These are phyloP conservation scores for Drosophila pseudotakahashii DNA, from an alignment of 2,888 invertebrate species.

Conservation along the genomic window DNA sequence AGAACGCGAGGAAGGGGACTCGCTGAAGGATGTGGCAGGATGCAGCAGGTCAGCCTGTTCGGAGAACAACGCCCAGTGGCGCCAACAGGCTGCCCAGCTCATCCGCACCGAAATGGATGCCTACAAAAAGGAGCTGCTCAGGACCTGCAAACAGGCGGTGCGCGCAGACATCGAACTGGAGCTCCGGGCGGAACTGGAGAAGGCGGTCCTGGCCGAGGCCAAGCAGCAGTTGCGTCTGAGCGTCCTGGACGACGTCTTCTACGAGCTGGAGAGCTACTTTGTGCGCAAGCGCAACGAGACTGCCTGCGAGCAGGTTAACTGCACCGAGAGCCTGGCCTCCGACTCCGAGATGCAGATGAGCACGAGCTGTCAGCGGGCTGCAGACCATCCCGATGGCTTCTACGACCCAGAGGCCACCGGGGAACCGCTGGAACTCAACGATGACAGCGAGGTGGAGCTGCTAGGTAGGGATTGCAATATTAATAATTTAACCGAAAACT, in stretches of 20 bases:
- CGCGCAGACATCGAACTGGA: conserved; percentile 66
- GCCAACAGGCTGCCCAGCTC: conserved; percentile 47
- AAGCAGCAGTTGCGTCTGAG: conserved; percentile 45
- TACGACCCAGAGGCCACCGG: conserved; percentile 3
- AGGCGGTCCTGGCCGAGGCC: conserved; percentile 40
- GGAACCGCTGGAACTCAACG: not conserved
- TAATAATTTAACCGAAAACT: not conserved
- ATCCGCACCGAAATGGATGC: conserved; percentile 56
- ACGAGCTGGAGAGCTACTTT: conserved; percentile 60
- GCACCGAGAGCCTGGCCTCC: conserved; percentile 42
- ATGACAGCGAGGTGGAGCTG: conserved; percentile 14
- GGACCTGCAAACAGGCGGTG: conserved; percentile 55
- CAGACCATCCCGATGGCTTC: conserved; percentile 11
- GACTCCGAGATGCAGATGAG: not conserved
- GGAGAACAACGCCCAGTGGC: conserved; percentile 63
- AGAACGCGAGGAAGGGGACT: conserved; percentile 17
- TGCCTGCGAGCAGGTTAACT: conserved; percentile 12
- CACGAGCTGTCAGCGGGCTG: not conserved
- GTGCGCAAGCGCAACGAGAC: conserved; percentile 58
- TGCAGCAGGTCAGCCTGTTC: conserved; percentile 52
- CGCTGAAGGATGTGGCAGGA: conserved; percentile 43
- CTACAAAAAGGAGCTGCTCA: conserved; percentile 54
- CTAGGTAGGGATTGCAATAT: conserved; percentile 4
- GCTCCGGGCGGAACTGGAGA: conserved; percentile 55
- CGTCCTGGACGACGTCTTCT: conserved; percentile 60